These are phyloP conservation scores for Xestia ashworthii DNA, from an alignment of 2,888 invertebrate genomes.

Conservation along the genomic window DNA sequence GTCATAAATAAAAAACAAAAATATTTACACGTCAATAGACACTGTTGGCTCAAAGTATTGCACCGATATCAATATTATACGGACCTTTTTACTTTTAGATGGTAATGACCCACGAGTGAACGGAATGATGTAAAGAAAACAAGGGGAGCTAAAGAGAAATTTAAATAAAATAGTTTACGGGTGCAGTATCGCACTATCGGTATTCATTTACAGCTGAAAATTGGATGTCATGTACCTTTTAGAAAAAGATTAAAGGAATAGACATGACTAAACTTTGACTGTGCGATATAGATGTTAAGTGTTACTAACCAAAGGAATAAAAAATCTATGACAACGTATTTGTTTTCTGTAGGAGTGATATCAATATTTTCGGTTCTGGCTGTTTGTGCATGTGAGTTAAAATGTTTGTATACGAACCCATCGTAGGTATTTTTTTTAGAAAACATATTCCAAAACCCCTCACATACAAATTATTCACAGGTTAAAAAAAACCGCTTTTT, in stretches of 20 bases:
- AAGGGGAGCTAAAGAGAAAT: slow-evolving; percentile 38
- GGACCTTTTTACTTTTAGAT: slow-evolving; percentile 65
- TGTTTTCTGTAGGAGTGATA: background rate
- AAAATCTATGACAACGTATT: background rate
- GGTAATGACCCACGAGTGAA: slow-evolving; percentile 58
- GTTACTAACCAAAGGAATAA: background rate
- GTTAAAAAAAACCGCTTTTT: no score
- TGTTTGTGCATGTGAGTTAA: no score
- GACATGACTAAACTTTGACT: background rate
- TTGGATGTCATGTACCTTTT: background rate
- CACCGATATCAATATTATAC: slow-evolving; percentile 63
- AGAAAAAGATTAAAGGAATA: background rate
- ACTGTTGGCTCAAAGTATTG: slow-evolving; percentile 68
- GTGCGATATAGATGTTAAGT: background rate
- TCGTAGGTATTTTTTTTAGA: no score
- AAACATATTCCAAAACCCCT: no score
- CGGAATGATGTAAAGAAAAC: slow-evolving; percentile 42
- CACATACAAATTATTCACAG: no score
- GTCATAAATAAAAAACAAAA: slow-evolving; percentile 74
- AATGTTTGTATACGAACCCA: no score
- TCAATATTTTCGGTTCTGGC: background rate
- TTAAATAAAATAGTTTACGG: slow-evolving; percentile 38
- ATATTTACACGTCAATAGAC: slow-evolving; percentile 78
- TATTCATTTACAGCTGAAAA: slow-evolving; percentile 4
- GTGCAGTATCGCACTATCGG: slow-evolving; percentile 3